These are phyloP conservation scores for Pilophorus perplexus DNA, from an alignment of 2,888 invertebrate species.

Conservation along the genomic window DNA sequence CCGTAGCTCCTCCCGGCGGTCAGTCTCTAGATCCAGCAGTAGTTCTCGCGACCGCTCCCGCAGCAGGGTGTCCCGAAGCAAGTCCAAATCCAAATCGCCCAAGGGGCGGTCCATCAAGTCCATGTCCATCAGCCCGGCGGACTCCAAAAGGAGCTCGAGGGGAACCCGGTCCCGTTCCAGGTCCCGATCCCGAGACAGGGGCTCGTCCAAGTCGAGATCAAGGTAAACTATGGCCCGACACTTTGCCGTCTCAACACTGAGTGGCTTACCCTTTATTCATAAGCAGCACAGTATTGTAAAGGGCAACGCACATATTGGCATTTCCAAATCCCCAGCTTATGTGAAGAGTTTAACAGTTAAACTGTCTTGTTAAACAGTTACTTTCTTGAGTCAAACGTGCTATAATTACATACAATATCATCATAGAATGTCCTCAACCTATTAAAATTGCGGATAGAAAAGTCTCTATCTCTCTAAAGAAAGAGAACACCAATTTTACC, in stretches of 20 bases:
- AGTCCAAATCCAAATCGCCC: slow-evolving; percentile 30
- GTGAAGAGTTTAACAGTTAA: too few species aligned
- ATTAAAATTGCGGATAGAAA: too few species aligned
- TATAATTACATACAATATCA: too few species aligned
- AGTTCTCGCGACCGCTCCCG: slow-evolving; percentile 20
- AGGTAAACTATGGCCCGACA: slow-evolving; percentile 26
- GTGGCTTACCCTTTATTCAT: background rate
- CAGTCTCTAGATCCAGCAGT: slow-evolving; percentile 30
- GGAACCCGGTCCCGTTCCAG: slow-evolving; percentile 19
- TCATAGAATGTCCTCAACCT: too few species aligned
- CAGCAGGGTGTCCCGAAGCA: slow-evolving; percentile 27
- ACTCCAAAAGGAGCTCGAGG: slow-evolving; percentile 32
- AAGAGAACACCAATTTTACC: too few species aligned
- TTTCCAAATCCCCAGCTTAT: too few species aligned
- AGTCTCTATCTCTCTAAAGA: too few species aligned
- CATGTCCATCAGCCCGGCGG: slow-evolving; percentile 47
- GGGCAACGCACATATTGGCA: too few species aligned
- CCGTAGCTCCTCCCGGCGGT: slow-evolving; percentile 32
- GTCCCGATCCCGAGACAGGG: slow-evolving; percentile 29
- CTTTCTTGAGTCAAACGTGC: too few species aligned
- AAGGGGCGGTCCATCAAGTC: slow-evolving; percentile 49
- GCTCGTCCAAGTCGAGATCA: slow-evolving; percentile 37
- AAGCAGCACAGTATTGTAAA: slow-evolving; percentile 10
- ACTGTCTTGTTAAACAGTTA: too few species aligned
- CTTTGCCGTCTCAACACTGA: slow-evolving; percentile 1